Base-by-base conservation (phyloP, 2,797 vertebrate species). In the Allobates femoralis region DNA sequence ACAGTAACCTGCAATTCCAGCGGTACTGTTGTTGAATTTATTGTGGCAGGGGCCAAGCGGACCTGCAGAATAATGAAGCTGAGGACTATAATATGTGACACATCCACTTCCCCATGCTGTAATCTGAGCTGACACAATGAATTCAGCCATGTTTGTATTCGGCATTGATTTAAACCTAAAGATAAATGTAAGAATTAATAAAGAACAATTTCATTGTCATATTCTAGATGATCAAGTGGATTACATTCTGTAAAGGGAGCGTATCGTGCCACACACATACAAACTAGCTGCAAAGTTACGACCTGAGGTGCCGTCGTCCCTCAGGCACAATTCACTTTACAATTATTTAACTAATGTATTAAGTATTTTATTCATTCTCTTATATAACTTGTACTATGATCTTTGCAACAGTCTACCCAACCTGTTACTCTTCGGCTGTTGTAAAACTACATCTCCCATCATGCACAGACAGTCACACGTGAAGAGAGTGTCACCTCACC, bases 91-190 rank as follows among this genome's bases (percentile, higher is more conserved):
- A 89, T 51, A 83, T 79, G 93, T 94, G 93, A 94, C 94, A 93
- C 92, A 92, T 93, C 92, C 79, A 89, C 91, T 89, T 90, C 87
- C 91, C 79, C 87, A 83, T 89, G 90, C 92, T 93, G 93, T 92
- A 93, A 94, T 94, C 93, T 92, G 91, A 92, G 93, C 90, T 92
- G 92, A 94, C 93, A 94, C 93, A 93, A 93, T 94, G 94, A 93
- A 94, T 92, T 94, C 93, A 90, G 88, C 87, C 91, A 90, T 90
- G 92, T 90, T 92, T 89, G 85, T 46, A 82, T 67, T 66, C 84
- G 84, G 90, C 89, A 91, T 60, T 30, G 81, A n/a, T 60, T 60
- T 60, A 74, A 74, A 74, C 34, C 67, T 46, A 74, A 34, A 83
- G 53, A 74, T 50, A 73, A 83, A 83, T 28, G 32, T 60, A 34